Base-by-base conservation (phyloP, 2,113 vertebrate species). In the Leptosomus discolor region DNA sequence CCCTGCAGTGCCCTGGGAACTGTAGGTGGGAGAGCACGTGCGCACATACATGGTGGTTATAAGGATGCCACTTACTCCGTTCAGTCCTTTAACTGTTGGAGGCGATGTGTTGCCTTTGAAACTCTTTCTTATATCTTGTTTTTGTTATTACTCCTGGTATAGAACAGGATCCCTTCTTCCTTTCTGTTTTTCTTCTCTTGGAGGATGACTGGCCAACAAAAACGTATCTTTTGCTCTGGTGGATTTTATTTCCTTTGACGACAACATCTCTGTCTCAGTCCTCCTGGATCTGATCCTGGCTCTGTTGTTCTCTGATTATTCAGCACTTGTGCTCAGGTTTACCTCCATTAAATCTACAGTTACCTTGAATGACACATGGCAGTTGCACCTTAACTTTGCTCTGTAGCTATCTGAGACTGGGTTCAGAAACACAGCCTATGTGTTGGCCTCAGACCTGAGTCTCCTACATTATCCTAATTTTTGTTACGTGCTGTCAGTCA, bases 1-100 rank as follows among this genome's bases (percentile, higher is more conserved):
- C 6, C 3, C 14, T 93, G 26, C 26, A 82, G 29, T 39, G 50
- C 1, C 6, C 21, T 0, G 0, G 7, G 16, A 78, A 19, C 21
- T 27, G 16, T 13, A 2, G 5, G 2, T 64, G 11, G 51, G 32
- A 58, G 56, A 81, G 9, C 15, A 74, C 1, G 0, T 26, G 24
- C 22, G 24, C 37, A 27, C 9, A 15, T 16, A 60, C 1, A 0
- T 50, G 34, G 7, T 78, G 15, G 15, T 54, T 60, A 20, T 17
- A 37, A 90, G 39, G 24, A 46, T 58, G 46, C 5, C n/a, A 37
- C 51, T 83, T 79, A n/a, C 37, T 70, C 23, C 57, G 15, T 13
- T 54, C 53, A 10, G 20, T 60, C 27, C 24, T 50, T 85, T 48
- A 86, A 26, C 9, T 87, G 50, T 9, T 41, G 30, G 5, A 8